These are phyloP conservation scores for Oceanites oceanicus DNA, from an alignment of 2,113 vertebrate species.

Conservation along the genomic window DNA sequence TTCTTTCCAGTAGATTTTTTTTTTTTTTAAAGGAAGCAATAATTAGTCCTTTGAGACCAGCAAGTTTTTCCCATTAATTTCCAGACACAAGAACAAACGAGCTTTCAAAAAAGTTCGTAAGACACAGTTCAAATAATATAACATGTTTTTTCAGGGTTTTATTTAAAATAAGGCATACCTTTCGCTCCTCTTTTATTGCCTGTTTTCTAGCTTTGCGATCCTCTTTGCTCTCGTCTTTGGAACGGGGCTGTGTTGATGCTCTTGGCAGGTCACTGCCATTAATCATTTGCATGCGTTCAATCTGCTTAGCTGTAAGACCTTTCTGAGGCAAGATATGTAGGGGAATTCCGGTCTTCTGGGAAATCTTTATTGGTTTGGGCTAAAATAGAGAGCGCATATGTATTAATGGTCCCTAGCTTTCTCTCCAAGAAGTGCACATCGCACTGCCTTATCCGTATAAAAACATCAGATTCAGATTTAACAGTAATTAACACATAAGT, in stretches of 20 bases:
- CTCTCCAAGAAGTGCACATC: neutral
- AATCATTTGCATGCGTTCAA: constrained; percentile 87
- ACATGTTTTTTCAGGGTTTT: neutral
- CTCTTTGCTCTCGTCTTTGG: constrained; percentile 82
- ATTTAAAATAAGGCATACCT: constrained; percentile 61
- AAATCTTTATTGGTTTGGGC: constrained; percentile 84
- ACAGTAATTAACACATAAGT: neutral
- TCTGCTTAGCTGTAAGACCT: constrained; percentile 83
- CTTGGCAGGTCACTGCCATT: constrained; percentile 86
- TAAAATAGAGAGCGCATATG: constrained; percentile 28
- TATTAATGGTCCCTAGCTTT: neutral
- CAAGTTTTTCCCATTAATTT: neutral
- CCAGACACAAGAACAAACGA: neutral
- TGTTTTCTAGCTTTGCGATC: constrained; percentile 86
- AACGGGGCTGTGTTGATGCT: constrained; percentile 78
- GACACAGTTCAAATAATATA: neutral
- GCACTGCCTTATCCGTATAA: neutral
- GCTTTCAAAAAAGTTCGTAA: accelerated
- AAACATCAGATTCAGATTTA: neutral
- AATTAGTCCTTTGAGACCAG: neutral
- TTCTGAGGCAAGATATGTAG: constrained; percentile 82
- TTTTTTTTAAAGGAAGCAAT: neutral
- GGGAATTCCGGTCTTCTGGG: constrained; percentile 89
- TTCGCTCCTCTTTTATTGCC: constrained; percentile 87
- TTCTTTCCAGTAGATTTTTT: neutral